Evolutionary conservation across 2,113 vertebrate species (phyloP).

Genomic region (Nanorana parkeri): DNA sequence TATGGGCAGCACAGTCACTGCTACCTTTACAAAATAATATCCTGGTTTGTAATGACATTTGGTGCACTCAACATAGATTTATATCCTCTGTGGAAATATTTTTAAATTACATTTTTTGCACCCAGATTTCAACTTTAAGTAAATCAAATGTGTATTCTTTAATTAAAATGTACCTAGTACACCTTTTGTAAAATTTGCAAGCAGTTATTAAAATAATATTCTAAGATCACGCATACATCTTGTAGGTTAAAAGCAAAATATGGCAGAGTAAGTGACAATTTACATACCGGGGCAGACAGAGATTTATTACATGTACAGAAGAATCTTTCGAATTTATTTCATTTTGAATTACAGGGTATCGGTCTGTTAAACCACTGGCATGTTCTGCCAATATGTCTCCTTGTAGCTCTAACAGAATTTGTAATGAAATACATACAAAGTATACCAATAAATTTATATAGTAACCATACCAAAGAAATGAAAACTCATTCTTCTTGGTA

Average conservation of each 20-base stretch:
- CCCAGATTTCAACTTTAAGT: too few species aligned
- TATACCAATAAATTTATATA: slow-evolving; percentile 84
- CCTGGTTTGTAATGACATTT: too few species aligned
- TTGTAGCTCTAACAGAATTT: slow-evolving; percentile 76
- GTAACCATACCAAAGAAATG: slow-evolving; percentile 82
- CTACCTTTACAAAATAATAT: too few species aligned
- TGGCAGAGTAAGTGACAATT: slow-evolving; percentile 80
- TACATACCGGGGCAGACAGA: slow-evolving; percentile 68
- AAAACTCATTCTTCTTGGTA: slow-evolving; percentile 83
- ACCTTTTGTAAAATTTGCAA: too few species aligned
- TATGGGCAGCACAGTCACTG: too few species aligned
- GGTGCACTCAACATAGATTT: too few species aligned
- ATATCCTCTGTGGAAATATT: too few species aligned
- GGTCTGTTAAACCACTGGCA: slow-evolving; percentile 72
- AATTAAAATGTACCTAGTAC: too few species aligned
- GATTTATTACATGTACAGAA: slow-evolving; percentile 81
- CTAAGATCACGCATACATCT: too few species aligned
- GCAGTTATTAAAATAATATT: too few species aligned
- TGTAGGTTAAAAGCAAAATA: slow-evolving; percentile 61
- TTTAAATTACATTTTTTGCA: too few species aligned
- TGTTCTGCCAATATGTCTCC: slow-evolving; percentile 69
- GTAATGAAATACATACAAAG: slow-evolving; percentile 81
- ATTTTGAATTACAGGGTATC: slow-evolving; percentile 82
- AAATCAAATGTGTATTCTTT: too few species aligned
- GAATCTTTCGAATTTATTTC: slow-evolving; percentile 80